Percentiles rank a stretch among this genome's conserved stretches.
phyloP scores from a whole-genome alignment of 2,113 vertebrate species.

The Zosterops pallidus region DNA sequence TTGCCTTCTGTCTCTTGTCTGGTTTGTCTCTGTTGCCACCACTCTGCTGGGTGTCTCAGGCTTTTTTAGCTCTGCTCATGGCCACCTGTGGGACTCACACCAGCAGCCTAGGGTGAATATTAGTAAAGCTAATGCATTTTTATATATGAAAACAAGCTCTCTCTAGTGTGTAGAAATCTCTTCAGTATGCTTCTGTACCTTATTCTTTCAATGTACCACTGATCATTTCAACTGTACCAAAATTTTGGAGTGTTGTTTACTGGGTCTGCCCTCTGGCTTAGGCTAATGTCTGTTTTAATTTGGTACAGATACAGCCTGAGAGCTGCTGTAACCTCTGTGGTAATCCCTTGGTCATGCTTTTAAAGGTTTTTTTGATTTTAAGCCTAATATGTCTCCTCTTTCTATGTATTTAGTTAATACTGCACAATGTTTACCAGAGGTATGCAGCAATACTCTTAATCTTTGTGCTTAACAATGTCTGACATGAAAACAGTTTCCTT shows the following conservation, averaged over 20 bases:
- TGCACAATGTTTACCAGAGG: not conserved
- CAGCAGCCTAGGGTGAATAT: not conserved
- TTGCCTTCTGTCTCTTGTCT: accelerated
- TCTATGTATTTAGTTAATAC: not conserved
- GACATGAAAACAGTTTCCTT: not conserved
- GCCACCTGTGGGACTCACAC: not conserved
- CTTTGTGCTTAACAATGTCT: not conserved
- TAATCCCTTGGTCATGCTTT: not conserved
- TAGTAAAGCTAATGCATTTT: not conserved
- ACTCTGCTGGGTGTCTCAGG: accelerated
- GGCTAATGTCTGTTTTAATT: not conserved
- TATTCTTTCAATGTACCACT: not conserved
- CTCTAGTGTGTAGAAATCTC: not conserved
- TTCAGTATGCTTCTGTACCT: not conserved
- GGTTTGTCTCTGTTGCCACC: not conserved
- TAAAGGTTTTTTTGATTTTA: not conserved
- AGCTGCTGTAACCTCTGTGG: not conserved
- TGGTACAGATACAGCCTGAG: not conserved
- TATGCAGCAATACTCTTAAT: not conserved
- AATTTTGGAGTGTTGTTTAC: not conserved
- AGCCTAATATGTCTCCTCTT: not conserved
- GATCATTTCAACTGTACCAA: not conserved
- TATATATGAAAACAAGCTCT: not conserved
- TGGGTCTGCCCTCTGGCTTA: not conserved
- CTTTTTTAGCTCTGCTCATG: not conserved